A percentile compares a stretch with the other conserved stretches of the same genome.
Conservation (phyloP, 2,113 vertebrate species). For the Chaenocephalus aceratus region DNA sequence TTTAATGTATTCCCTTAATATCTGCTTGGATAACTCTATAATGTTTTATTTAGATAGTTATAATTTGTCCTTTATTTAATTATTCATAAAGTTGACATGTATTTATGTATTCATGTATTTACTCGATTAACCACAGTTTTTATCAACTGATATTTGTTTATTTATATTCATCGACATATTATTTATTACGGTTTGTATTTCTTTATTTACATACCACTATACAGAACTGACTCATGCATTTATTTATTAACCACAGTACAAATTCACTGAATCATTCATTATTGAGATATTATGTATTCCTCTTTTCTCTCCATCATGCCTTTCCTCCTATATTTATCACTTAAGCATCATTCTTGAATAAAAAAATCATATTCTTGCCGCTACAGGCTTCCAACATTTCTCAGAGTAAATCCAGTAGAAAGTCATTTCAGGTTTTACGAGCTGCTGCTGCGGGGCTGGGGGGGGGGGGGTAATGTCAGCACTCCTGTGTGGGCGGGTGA, state of each 20-base stretch:
- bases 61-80: neutral
- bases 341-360: neutral
- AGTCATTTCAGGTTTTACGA: slow-evolving; percentile 25
- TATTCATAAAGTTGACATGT: neutral
- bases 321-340: neutral
- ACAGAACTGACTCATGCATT: neutral
- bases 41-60: too few relatives aligned
- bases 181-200: neutral
- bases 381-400: neutral
- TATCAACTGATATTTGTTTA: neutral
- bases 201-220: neutral
- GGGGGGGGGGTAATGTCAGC: slow-evolving; percentile 40
- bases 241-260: neutral
- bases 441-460: slow-evolving; percentile 3
- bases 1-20: neutral
- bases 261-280: neutral
- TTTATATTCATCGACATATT: neutral
- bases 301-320: neutral
- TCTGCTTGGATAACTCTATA: neutral
- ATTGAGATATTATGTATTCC: neutral
- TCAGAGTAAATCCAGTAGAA: slow-evolving; percentile 5
- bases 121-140: neutral
- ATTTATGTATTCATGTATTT: neutral
- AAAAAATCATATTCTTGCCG: neutral
- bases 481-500: slow-evolving; percentile 48